phyloP scores from a whole-genome alignment of 2,113 vertebrate species.

The Ginglymostoma cirratum region DNA sequence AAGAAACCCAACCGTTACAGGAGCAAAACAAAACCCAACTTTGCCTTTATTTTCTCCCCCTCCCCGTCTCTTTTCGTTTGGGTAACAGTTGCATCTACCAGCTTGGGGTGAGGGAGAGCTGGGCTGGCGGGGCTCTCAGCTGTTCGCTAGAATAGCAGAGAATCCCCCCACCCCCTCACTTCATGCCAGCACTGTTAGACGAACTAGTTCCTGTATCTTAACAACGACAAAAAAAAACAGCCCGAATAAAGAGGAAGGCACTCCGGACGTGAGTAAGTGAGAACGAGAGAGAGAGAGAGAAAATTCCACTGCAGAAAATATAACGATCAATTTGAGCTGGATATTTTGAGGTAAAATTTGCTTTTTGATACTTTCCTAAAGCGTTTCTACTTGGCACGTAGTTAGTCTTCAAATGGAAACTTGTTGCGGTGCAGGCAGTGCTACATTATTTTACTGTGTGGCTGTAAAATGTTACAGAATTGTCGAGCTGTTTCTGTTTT shows the following conservation, averaged over 20 bases:
- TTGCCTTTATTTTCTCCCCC: background rate
- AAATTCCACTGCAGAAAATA: background rate
- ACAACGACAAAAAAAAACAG: background rate
- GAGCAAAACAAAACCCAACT: background rate
- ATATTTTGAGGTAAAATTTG: background rate
- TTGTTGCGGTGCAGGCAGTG: background rate
- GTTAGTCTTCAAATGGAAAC: background rate
- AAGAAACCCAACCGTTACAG: background rate
- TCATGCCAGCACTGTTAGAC: background rate
- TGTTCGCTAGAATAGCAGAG: background rate
- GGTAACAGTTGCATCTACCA: background rate
- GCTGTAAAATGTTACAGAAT: background rate
- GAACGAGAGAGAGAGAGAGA: background rate
- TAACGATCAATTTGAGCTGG: background rate
- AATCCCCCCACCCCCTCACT: background rate
- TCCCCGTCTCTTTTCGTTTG: background rate
- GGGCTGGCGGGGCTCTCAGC: background rate
- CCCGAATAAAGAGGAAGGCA: constrained; percentile 11
- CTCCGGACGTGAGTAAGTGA: constrained; percentile 10
- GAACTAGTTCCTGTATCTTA: constrained; percentile 8
- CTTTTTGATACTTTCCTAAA: background rate
- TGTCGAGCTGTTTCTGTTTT: background rate
- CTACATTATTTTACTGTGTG: background rate
- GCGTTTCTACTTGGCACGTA: background rate
- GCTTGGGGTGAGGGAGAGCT: background rate